Conservation (phyloP, 2,797 vertebrate species). For the Urocyon cinereoargenteus region DNA sequence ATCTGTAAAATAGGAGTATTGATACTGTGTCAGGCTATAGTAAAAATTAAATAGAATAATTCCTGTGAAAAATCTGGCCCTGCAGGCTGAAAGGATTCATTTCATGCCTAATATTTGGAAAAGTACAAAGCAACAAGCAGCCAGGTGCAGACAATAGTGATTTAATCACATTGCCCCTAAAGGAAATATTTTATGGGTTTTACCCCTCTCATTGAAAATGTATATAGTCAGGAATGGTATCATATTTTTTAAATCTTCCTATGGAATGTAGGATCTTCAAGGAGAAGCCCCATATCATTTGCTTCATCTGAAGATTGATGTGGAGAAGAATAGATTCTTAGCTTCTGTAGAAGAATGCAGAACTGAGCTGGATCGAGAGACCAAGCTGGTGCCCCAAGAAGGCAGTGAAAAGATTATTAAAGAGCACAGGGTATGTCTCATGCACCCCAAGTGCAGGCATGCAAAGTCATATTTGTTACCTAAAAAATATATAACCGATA, state of each 20-base stretch:
- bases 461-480: not conserved
- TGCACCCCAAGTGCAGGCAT: not conserved
- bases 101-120: not conserved
- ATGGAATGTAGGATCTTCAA: slow-evolving; percentile 92
- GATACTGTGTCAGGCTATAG: not conserved
- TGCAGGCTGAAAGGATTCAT: not conserved
- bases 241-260: not conserved
- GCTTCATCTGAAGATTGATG: slow-evolving; percentile 94
- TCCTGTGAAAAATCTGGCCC: not conserved
- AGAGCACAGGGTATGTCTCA: slow-evolving; percentile 93
- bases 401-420: slow-evolving; percentile 95
- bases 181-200: not conserved
- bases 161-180: not conserved
- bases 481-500: not conserved
- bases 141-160: not conserved
- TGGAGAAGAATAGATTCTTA: slow-evolving; percentile 92
- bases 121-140: not conserved
- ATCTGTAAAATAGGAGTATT: not conserved
- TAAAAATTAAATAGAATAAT: not conserved
- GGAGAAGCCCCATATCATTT: slow-evolving; percentile 95
- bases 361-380: slow-evolving; percentile 93
- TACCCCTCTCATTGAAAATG: not conserved
- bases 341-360: slow-evolving; percentile 93
- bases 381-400: slow-evolving; percentile 91
- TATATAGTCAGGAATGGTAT: not conserved